Percentiles rank a stretch among this genome's conserved stretches.
Conservation (phyloP, 2,888 invertebrate genomes). For the Tiphia femorata region DNA sequence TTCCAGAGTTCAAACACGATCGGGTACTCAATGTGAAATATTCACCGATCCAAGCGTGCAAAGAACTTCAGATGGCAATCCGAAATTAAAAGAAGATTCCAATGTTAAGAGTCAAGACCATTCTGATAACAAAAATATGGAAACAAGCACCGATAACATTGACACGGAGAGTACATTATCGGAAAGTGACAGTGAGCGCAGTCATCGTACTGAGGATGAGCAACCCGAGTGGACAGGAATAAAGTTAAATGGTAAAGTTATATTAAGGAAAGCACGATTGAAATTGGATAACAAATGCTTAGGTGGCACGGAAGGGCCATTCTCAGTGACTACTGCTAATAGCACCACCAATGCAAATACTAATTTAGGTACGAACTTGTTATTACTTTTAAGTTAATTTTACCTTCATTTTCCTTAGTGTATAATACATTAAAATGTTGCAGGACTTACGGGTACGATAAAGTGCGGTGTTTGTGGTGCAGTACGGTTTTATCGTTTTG, state of each 20-base stretch:
- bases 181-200: slow-evolving; percentile 59
- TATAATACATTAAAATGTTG: slow-evolving; percentile 9
- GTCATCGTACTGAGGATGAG: slow-evolving; percentile 63
- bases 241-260: slow-evolving; percentile 76
- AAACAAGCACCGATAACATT: slow-evolving; percentile 44
- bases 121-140: slow-evolving; percentile 63
- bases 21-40: slow-evolving; percentile 54
- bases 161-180: slow-evolving; percentile 57
- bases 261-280: slow-evolving; percentile 78
- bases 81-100: slow-evolving; percentile 23
- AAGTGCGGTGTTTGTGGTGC: slow-evolving; percentile 86
- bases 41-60: slow-evolving; percentile 21
- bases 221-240: slow-evolving; percentile 66
- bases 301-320: slow-evolving; percentile 76
- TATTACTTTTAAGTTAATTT: neutral
- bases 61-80: slow-evolving; percentile 23
- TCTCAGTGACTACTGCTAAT: slow-evolving; percentile 70
- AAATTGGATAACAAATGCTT: slow-evolving; percentile 71
- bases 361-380: slow-evolving; percentile 60
- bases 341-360: slow-evolving; percentile 47
- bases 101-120: slow-evolving; percentile 66
- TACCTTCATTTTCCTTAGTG: neutral
- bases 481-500: slow-evolving; percentile 81
- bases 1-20: slow-evolving; percentile 66
- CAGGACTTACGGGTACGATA: slow-evolving; percentile 76